These are phyloP conservation scores for Zygaena filipendulae DNA, from an alignment of 2,888 invertebrate species.

Conservation along the genomic window DNA sequence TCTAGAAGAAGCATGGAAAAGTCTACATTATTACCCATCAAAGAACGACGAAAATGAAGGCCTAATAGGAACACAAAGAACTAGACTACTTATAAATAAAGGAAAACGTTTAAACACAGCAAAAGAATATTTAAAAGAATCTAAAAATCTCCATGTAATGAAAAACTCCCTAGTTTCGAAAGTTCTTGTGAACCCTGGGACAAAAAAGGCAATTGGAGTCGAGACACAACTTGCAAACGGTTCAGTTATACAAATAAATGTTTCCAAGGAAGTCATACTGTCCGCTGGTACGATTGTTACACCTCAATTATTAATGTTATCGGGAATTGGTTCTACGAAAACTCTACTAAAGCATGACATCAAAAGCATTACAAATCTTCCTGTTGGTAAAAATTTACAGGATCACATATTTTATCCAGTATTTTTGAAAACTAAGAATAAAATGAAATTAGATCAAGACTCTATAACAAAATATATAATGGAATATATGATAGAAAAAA, in stretches of 20 bases:
- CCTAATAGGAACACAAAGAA: slow-evolving; percentile 50
- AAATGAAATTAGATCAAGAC: background rate
- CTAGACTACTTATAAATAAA: slow-evolving; percentile 46
- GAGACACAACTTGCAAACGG: slow-evolving; percentile 36
- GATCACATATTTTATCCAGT: slow-evolving; percentile 51
- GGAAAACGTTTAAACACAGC: slow-evolving; percentile 60
- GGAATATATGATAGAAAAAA: slow-evolving; percentile 54
- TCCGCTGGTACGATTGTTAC: slow-evolving; percentile 59
- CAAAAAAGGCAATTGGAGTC: slow-evolving; percentile 43
- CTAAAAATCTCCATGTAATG: slow-evolving; percentile 36
- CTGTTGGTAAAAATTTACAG: slow-evolving; percentile 61
- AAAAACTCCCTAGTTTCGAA: slow-evolving; percentile 59
- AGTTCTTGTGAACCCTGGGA: slow-evolving; percentile 51
- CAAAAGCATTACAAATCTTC: slow-evolving; percentile 33
- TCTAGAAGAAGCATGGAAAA: slow-evolving; percentile 36
- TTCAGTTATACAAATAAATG: slow-evolving; percentile 27
- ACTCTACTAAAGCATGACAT: slow-evolving; percentile 39
- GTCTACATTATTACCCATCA: slow-evolving; percentile 32
- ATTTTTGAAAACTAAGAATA: slow-evolving; percentile 21
- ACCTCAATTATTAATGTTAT: slow-evolving; percentile 59
- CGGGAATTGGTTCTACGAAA: slow-evolving; percentile 54
- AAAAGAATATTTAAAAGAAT: slow-evolving; percentile 43
- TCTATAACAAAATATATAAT: slow-evolving; percentile 18
- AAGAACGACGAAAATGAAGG: slow-evolving; percentile 27
- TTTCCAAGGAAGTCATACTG: slow-evolving; percentile 54